These are phyloP conservation scores for Aramus guarauna DNA, from an alignment of 2,113 vertebrate species.

Conservation along the genomic window DNA sequence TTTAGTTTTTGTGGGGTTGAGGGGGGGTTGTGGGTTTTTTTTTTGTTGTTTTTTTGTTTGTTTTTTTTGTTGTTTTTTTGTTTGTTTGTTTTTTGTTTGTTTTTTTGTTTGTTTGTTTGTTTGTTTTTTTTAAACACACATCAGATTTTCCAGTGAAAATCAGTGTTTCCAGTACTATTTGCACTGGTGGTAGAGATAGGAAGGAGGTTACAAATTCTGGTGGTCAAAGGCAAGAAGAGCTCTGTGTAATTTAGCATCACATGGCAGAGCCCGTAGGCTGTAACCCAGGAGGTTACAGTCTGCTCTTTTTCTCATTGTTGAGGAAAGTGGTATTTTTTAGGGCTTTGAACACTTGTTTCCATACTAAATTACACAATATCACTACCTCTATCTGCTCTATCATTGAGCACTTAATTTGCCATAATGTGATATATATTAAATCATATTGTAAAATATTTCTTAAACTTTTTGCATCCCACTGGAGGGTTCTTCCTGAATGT, in stretches of 20 bases:
- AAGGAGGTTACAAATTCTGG: neutral
- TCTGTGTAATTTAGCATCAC: neutral
- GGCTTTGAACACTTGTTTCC: neutral
- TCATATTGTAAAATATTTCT: neutral
- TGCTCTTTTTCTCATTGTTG: neutral
- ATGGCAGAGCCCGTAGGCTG: neutral
- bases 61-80: too few species aligned
- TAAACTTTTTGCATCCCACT: neutral
- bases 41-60: too few species aligned
- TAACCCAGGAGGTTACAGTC: neutral
- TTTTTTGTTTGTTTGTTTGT: too few species aligned
- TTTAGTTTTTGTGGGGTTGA: too few species aligned
- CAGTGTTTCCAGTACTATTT: neutral
- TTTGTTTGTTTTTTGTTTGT: neutral
- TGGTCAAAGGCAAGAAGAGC: neutral
- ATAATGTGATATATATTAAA: neutral
- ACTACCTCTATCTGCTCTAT: neutral
- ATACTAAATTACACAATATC: neutral
- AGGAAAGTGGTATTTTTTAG: neutral
- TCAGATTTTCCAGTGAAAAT: neutral
- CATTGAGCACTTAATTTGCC: neutral
- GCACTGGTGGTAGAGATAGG: neutral
- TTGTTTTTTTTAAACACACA: neutral
- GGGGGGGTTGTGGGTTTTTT: too few species aligned
- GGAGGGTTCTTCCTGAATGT: neutral